These are phyloP conservation scores for Mesocentrotus franciscanus DNA, from an alignment of 53 echinoderm and acorn worm genomes.

Conservation along the genomic window DNA sequence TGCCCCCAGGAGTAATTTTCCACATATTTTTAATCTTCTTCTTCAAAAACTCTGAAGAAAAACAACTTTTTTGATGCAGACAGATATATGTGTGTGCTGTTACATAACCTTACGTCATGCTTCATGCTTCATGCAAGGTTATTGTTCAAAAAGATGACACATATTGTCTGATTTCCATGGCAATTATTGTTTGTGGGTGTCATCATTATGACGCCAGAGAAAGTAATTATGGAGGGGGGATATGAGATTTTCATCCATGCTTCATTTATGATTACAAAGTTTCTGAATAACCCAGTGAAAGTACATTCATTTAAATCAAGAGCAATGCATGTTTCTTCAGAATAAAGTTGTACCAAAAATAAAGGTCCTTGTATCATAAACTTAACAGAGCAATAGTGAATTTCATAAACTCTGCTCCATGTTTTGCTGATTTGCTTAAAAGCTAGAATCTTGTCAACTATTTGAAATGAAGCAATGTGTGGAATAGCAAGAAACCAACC, in stretches of 20 bases:
- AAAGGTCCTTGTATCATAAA: too few relatives aligned
- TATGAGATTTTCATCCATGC: background rate
- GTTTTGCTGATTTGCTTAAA: too few relatives aligned
- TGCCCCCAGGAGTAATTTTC: background rate
- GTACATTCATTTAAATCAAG: too few relatives aligned
- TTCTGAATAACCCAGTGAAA: too few relatives aligned
- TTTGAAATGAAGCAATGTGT: too few relatives aligned
- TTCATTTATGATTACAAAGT: background rate
- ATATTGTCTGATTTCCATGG: slow-evolving; percentile 32
- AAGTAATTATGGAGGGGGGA: slow-evolving; percentile 12
- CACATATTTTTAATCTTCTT: background rate
- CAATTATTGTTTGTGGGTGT: slow-evolving; percentile 26
- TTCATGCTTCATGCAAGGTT: slow-evolving; percentile 27
- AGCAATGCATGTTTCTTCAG: too few relatives aligned
- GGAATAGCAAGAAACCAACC: background rate
- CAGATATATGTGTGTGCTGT: background rate
- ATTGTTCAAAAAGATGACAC: background rate
- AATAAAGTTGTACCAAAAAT: too few relatives aligned
- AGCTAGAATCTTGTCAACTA: too few relatives aligned
- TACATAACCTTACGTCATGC: slow-evolving; percentile 34
- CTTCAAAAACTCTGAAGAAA: background rate
- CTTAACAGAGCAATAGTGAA: too few relatives aligned
- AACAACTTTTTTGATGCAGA: slow-evolving; percentile 8
- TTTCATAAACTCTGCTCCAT: too few relatives aligned
- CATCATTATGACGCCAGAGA: background rate